A percentile compares a stretch with the other conserved stretches of the same genome.
Evolutionary conservation across 2,113 vertebrate species (phyloP).

Genomic region (Leptocoma aspasia): DNA sequence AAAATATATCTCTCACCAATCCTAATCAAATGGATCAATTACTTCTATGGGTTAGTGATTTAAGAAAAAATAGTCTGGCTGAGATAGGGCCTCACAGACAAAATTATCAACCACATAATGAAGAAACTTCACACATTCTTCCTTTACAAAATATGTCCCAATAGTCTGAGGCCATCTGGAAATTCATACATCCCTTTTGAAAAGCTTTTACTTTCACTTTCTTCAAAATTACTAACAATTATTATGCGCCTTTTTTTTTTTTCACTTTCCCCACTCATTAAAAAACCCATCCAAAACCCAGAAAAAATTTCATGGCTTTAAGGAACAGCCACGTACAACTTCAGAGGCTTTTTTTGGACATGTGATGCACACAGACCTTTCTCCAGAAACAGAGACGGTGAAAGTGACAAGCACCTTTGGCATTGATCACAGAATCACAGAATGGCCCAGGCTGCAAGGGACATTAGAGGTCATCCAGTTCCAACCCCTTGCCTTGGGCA

Average conservation of each 20-base stretch:
- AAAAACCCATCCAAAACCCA: neutral
- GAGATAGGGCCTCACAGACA: neutral
- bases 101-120: neutral
- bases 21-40: neutral
- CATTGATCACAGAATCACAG: neutral
- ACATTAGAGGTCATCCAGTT: neutral
- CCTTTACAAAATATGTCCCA: neutral
- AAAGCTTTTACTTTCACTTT: neutral
- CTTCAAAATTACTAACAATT: neutral
- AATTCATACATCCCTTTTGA: neutral
- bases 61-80: neutral
- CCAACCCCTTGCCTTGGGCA: neutral
- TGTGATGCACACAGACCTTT: neutral
- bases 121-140: neutral
- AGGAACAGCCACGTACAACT: neutral
- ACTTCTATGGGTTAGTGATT: neutral
- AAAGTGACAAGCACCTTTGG: neutral
- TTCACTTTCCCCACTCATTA: neutral
- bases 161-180: neutral
- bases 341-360: neutral
- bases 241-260: neutral
- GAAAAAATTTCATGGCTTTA: neutral
- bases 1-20: neutral
- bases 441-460: neutral
- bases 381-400: neutral